Conservation (phyloP, 2,888 invertebrate genomes). For the Atrina japonica region DNA sequence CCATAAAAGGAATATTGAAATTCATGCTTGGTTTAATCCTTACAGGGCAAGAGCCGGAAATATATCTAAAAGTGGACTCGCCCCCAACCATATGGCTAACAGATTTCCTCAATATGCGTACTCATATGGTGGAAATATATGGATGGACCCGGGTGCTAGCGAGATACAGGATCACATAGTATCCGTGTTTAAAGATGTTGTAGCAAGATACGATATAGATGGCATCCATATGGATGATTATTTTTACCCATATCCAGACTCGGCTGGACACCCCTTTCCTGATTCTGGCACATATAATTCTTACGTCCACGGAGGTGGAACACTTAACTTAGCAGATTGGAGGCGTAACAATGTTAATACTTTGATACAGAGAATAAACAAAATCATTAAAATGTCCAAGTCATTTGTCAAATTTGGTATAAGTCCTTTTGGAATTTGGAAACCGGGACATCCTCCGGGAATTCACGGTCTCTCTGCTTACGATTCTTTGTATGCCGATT, state of each 20-base stretch:
- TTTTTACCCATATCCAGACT: conserved; percentile 77
- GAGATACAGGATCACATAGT: conserved; percentile 65
- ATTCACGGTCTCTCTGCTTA: conserved; percentile 69
- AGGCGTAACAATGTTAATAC: conserved; percentile 72
- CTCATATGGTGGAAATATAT: conserved; percentile 67
- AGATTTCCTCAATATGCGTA: conserved; percentile 69
- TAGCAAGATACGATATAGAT: conserved; percentile 73
- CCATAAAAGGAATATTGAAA: conserved; percentile 71
- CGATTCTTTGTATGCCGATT: conserved; percentile 70
- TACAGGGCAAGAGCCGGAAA: conserved; percentile 71
- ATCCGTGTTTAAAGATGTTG: conserved; percentile 70
- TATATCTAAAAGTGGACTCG: conserved; percentile 62
- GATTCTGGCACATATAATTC: conserved; percentile 68
- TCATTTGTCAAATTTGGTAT: conserved; percentile 71
- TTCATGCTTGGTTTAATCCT: conserved; percentile 77
- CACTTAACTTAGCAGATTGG: conserved; percentile 70
- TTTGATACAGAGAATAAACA: conserved; percentile 62
- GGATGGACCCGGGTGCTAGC: conserved; percentile 76
- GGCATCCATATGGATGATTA: conserved; percentile 78
- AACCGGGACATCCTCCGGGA: conserved; percentile 68
- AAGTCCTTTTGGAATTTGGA: conserved; percentile 78
- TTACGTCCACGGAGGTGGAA: conserved; percentile 66
- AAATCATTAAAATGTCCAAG: conserved; percentile 57
- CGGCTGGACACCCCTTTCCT: conserved; percentile 64
- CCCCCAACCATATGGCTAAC: conserved; percentile 71